These are phyloP conservation scores for Cotesia glomerata DNA, from an alignment of 1,140 invertebrate genomes.

Conservation along the genomic window DNA sequence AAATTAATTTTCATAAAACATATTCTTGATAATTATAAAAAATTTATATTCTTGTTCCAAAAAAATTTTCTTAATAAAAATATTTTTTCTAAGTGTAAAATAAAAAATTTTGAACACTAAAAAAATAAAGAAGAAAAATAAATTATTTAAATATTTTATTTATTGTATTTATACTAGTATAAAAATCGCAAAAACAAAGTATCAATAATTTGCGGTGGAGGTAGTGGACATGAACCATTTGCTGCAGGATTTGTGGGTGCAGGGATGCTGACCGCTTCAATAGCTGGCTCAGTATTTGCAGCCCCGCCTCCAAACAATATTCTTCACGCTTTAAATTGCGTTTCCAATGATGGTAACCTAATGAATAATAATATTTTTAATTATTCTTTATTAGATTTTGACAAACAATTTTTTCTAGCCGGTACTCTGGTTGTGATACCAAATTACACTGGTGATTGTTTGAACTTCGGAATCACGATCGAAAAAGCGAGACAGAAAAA, in stretches of 20 bases:
- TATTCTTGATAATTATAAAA: no score
- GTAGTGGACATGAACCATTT: constrained; percentile 88
- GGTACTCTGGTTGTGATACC: constrained; percentile 78
- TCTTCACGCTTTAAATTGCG: constrained; percentile 70
- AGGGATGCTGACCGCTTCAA: constrained; percentile 78
- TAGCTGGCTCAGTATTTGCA: constrained; percentile 80
- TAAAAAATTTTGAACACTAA: no score
- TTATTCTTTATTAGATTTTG: not conserved
- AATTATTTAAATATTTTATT: not conserved
- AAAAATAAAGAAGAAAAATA: not conserved
- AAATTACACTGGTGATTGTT: constrained; percentile 87
- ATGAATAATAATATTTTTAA: not conserved
- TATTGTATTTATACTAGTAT: constrained; percentile 55
- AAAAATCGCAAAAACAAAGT: constrained; percentile 66
- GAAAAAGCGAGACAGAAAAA: constrained; percentile 73
- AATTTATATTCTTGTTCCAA: no score
- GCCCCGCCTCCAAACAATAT: constrained; percentile 77
- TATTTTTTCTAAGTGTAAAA: no score
- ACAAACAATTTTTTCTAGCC: constrained; percentile 56
- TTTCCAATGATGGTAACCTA: constrained; percentile 57
- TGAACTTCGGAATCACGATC: constrained; percentile 85
- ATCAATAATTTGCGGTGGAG: constrained; percentile 78
- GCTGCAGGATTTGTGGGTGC: constrained; percentile 77
- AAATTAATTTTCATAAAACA: no score
- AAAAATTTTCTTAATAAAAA: no score